Evolutionary conservation across 1,140 invertebrate species (phyloP).

Genomic region (Hestina assimilis): DNA sequence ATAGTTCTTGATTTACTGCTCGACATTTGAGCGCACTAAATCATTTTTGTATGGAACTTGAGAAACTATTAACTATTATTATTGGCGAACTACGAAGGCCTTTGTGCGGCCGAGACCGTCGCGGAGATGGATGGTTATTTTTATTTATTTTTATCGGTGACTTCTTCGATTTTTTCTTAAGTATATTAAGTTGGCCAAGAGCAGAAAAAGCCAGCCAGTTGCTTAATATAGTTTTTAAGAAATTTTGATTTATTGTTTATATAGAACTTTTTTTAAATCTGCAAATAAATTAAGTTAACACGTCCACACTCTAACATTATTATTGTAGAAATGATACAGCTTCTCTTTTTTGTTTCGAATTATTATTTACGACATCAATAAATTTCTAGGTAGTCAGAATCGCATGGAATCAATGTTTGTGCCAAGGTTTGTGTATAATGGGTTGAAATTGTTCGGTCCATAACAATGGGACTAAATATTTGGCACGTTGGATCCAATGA

Average conservation of each 20-base stretch:
- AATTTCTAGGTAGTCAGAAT: conserved; percentile 26
- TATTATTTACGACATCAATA: conserved; percentile 40
- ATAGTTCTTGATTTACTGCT: conserved; percentile 68
- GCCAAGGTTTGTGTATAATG: conserved; percentile 5
- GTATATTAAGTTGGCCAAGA: too few relatives aligned
- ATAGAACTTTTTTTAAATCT: too few relatives aligned
- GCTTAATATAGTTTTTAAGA: background rate
- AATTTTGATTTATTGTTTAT: background rate
- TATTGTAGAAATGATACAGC: conserved; percentile 29
- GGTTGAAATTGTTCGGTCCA: background rate
- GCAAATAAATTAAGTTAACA: conserved; percentile 39
- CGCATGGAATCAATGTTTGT: conserved; percentile 6
- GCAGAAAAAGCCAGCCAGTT: background rate
- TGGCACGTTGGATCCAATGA: background rate
- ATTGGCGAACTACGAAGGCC: conserved; percentile 57
- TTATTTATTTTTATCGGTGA: conserved; percentile 44
- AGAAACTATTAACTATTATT: conserved; percentile 76
- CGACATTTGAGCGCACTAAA: conserved; percentile 68
- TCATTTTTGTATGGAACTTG: conserved; percentile 69
- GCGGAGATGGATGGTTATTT: conserved; percentile 21
- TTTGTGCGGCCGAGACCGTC: conserved; percentile 43
- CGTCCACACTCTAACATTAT: conserved; percentile 26
- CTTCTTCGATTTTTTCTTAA: conserved; percentile 42
- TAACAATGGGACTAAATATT: conserved; percentile 5
- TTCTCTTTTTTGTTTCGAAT: conserved; percentile 28